phyloP scores from a whole-genome alignment of 64 coral and sea anemone genomes.

The Catalaphyllia jardinei region DNA sequence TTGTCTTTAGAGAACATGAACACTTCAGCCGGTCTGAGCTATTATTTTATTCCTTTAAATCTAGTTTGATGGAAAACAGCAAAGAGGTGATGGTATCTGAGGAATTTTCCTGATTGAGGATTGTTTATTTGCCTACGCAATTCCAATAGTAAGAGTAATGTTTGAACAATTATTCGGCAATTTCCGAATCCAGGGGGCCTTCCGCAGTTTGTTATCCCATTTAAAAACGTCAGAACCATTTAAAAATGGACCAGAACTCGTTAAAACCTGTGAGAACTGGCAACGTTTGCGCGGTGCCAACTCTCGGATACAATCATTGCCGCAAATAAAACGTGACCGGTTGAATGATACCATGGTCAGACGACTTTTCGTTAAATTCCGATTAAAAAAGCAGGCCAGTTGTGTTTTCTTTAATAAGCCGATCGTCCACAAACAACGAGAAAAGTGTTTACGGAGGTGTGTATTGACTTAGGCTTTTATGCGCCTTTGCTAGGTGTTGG shows the following conservation, averaged over 20 bases:
- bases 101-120: slow-evolving; percentile 25
- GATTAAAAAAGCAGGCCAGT: neutral
- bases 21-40: slow-evolving; percentile 29
- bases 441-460: neutral
- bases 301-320: neutral
- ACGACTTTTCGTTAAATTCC: neutral
- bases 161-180: slow-evolving; percentile 10
- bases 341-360: neutral
- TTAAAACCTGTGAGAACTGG: neutral
- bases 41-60: slow-evolving; percentile 13
- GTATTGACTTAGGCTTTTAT: neutral
- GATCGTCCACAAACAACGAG: slow-evolving; percentile 3
- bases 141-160: neutral
- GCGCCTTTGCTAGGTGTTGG: neutral
- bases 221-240: neutral
- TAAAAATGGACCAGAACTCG: neutral
- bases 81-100: neutral
- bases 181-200: slow-evolving; percentile 32
- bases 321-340: neutral
- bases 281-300: too few relatives aligned
- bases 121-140: slow-evolving; percentile 35
- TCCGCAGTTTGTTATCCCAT: slow-evolving; percentile 13
- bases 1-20: neutral
- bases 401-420: slow-evolving; percentile 27
- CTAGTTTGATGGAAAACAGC: slow-evolving; percentile 34